These are phyloP conservation scores for Colletes gigas DNA, from an alignment of 1,140 invertebrate species.

Conservation along the genomic window DNA sequence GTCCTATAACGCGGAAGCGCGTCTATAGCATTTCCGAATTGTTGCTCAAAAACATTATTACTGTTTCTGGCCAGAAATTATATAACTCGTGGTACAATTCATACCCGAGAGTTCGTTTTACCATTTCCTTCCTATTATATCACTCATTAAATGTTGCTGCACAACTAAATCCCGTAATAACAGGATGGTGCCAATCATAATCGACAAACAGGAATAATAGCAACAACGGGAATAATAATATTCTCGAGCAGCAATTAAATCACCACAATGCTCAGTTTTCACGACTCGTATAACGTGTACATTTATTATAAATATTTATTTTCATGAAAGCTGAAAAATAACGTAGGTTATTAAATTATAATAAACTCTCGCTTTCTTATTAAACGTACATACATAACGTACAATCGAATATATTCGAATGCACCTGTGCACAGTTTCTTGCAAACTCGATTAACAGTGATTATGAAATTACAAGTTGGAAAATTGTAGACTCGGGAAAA, in stretches of 20 bases:
- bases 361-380: too few species aligned
- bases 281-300: too few species aligned
- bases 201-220: not conserved
- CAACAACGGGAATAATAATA: not conserved
- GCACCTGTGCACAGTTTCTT: too few species aligned
- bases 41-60: not conserved
- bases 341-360: too few species aligned
- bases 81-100: conserved; percentile 51
- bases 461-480: too few species aligned
- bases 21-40: not conserved
- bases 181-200: not conserved
- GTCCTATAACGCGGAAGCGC: too few species aligned
- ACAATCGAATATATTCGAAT: too few species aligned
- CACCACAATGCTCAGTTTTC: not conserved
- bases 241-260: not conserved
- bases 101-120: conserved; percentile 4
- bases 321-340: too few species aligned
- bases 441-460: too few species aligned
- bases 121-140: conserved; percentile 47
- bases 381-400: too few species aligned
- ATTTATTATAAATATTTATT: too few species aligned
- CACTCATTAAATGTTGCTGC: conserved; percentile 48
- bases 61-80: conserved; percentile 42
- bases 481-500: too few species aligned
- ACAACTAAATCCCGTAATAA: conserved; percentile 33